A percentile compares a stretch with the other conserved stretches of the same genome.
phyloP scores from a whole-genome alignment of 2,113 vertebrate species.

The Pterophyllum scalare region DNA sequence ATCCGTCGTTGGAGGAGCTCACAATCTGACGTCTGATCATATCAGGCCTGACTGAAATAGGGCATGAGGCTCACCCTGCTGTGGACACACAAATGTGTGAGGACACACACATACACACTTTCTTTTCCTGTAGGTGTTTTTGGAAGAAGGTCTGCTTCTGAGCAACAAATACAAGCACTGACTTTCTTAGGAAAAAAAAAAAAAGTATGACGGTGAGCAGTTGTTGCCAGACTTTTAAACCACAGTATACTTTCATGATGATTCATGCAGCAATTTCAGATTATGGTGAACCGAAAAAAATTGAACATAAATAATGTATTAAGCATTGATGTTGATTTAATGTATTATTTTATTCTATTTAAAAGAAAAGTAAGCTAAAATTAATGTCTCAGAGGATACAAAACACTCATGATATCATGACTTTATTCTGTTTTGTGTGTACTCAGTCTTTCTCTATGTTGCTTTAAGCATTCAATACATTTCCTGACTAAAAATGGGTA shows the following conservation, averaged over 20 bases:
- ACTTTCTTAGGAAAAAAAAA: neutral
- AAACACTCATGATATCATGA: neutral
- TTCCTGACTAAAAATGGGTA: neutral
- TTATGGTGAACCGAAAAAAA: neutral
- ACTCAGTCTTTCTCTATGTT: neutral
- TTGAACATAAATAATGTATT: neutral
- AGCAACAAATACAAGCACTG: conserved; percentile 9
- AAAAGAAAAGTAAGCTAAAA: neutral
- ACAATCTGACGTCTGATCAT: conserved; percentile 74
- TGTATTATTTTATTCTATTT: neutral
- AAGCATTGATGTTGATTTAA: neutral
- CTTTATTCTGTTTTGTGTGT: neutral
- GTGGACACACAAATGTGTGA: conserved; percentile 52
- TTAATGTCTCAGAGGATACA: neutral
- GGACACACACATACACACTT: conserved; percentile 25
- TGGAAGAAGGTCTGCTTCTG: conserved; percentile 31
- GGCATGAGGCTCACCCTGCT: conserved; percentile 65
- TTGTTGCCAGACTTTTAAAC: neutral
- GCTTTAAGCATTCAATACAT: neutral
- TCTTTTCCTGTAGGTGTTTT: conserved; percentile 29
- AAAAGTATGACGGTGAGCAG: neutral
- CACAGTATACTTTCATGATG: neutral
- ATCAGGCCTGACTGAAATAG: conserved; percentile 79
- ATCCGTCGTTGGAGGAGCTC: conserved; percentile 30
- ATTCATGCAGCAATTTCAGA: neutral